Evolutionary conservation across 2,888 invertebrate genomes (phyloP), one percentile per base, ranked within the genome.

Genomic region (Volucella bombylans): DNA sequence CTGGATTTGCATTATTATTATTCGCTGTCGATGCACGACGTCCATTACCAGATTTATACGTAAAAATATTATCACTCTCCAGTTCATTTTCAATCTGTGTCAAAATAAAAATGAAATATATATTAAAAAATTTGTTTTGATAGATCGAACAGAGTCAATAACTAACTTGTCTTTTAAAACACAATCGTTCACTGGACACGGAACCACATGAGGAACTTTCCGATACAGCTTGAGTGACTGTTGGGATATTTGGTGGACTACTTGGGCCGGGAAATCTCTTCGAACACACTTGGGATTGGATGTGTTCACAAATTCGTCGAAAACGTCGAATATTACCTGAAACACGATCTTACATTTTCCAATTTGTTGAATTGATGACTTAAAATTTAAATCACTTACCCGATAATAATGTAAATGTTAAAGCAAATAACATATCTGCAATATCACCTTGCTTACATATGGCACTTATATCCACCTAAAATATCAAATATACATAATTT

Each of bases 271-370:
- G 90, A 88, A 91, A 90, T 91, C 94, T 92, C 92, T 93, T 90
- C 89, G 92, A 92, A 73, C 94, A 94, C 87, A 96, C 96, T 87
- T 97, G 97, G 43, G 96, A 94, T 91, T 99, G 98, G 87, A 99
- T 97, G 92, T 98, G 97, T 91, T 99, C 99, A 92, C 98, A 98
- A 87, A 99, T 97, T 88, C 98, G 94, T 72, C 98, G 94, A 93
- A 99, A 99, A 83, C 99, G 94, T 73, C 98, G 95, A 88, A 98
- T 97, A 91, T 98, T 98, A 82, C 98, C 98, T 97, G 91, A 23
- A 89, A 89, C 73, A 79, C 82, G 80, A 52, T 80, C 68, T 65
- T 83, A 55, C 50, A 55, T 50, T 71, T 79, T 82, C 72, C 52
- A 14, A 67, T 52, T 61, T 61, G 55, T 54, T 64, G 49, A 23